A percentile compares a stretch with the other conserved stretches of the same genome.
phyloP scores from a whole-genome alignment of 2,113 vertebrate genomes.

The Gavia stellata region DNA sequence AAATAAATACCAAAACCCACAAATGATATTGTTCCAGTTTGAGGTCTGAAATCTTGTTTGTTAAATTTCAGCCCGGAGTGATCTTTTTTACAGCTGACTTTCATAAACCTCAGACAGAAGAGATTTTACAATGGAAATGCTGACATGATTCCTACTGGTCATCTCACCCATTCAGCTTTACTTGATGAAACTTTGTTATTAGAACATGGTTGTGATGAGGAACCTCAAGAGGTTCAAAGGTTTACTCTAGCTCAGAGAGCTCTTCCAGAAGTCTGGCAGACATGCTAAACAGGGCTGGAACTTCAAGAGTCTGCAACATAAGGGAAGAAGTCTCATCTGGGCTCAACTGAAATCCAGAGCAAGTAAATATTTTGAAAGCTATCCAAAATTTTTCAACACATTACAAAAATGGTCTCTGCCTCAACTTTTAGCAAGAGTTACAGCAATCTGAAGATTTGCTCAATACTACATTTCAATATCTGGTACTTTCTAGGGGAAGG shows the following conservation, averaged over 20 bases:
- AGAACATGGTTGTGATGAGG: not conserved
- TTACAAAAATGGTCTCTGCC: not conserved
- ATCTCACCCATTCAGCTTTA: not conserved
- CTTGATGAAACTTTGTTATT: not conserved
- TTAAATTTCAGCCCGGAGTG: constrained; percentile 2
- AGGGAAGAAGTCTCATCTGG: not conserved
- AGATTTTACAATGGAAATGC: not conserved
- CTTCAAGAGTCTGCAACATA: not conserved
- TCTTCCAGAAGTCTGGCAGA: not conserved
- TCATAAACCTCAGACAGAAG: not conserved
- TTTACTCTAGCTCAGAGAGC: not conserved
- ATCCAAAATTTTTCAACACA: not conserved
- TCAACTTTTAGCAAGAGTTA: not conserved
- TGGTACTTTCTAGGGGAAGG: constrained; percentile 12
- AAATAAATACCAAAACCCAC: not conserved
- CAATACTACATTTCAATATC: not conserved
- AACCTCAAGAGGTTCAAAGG: not conserved
- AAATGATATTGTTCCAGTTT: not conserved
- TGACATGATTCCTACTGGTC: not conserved
- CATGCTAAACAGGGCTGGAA: not conserved
- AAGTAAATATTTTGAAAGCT: not conserved
- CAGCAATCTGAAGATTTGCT: constrained; percentile 18
- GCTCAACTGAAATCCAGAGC: not conserved
- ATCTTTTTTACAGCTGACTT: not conserved
- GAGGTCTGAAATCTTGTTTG: not conserved